phyloP scores from a whole-genome alignment of 2,888 invertebrate species.

The Philhelius pedissequus region DNA sequence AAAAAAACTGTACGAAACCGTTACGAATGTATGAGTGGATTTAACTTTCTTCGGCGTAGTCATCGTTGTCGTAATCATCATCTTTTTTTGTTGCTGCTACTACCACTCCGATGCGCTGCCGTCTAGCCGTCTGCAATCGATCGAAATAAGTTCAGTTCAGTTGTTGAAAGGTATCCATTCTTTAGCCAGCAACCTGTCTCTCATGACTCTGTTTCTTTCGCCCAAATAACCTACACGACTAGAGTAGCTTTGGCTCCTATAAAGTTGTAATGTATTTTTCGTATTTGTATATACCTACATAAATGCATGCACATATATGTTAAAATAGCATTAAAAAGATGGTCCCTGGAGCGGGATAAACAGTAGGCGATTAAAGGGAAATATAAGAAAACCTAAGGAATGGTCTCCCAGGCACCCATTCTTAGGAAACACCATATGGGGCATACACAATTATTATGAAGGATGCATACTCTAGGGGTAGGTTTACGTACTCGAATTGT shows the following conservation, averaged over 20 bases:
- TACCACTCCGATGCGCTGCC: background rate
- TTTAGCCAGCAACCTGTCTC: slow-evolving; percentile 7
- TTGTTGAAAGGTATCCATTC: slow-evolving; percentile 17
- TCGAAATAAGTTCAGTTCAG: slow-evolving; percentile 44
- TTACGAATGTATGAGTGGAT: slow-evolving; percentile 43
- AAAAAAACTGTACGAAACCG: background rate
- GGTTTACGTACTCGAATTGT: background rate
- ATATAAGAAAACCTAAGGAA: background rate
- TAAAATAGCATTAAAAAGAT: slow-evolving; percentile 46
- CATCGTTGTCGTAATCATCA: slow-evolving; percentile 25
- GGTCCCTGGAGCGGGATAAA: slow-evolving; percentile 18
- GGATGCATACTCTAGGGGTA: background rate
- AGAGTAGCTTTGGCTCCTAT: slow-evolving; percentile 12
- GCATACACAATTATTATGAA: background rate
- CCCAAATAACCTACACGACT: background rate
- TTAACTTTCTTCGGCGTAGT: slow-evolving; percentile 17
- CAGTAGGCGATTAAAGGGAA: slow-evolving; percentile 30
- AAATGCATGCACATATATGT: too few relatives aligned
- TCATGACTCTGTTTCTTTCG: background rate
- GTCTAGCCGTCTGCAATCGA: slow-evolving; percentile 71
- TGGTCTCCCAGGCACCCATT: background rate
- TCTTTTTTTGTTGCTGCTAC: slow-evolving; percentile 45
- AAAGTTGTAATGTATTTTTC: slow-evolving; percentile 36
- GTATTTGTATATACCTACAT: too few relatives aligned
- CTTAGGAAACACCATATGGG: background rate